Evolutionary conservation across 2,888 invertebrate species (phyloP).

Genomic region (Eudemis profundana): DNA sequence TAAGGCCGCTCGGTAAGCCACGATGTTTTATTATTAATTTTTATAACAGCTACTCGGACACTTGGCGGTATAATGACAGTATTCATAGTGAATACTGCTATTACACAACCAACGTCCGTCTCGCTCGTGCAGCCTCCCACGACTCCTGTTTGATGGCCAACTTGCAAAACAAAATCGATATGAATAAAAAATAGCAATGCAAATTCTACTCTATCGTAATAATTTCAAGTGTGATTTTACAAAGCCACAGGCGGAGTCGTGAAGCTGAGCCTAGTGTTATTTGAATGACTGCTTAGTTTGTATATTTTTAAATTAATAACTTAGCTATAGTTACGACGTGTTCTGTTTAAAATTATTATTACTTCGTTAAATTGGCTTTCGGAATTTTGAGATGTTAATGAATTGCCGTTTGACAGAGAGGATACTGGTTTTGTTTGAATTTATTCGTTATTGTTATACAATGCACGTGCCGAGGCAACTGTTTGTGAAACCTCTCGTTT

Average conservation of each 20-base stretch:
- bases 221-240: constrained; percentile 3
- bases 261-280: constrained; percentile 69
- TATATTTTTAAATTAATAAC: constrained; percentile 76
- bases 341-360: constrained; percentile 58
- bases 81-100: constrained; percentile 9
- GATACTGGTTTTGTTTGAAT: constrained; percentile 14
- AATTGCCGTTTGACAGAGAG: constrained; percentile 26
- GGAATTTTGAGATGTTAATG: constrained; percentile 42
- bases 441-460: background rate
- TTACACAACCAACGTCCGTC: background rate
- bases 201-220: constrained; percentile 24
- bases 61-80: background rate
- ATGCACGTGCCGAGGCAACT: background rate
- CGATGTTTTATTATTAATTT: constrained; percentile 49
- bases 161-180: background rate
- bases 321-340: constrained; percentile 67
- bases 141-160: background rate
- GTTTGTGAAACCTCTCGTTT: too few species aligned
- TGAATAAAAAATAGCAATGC: constrained; percentile 25
- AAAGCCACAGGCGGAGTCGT: constrained; percentile 17
- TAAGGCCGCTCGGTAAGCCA: constrained; percentile 65
- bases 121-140: constrained; percentile 19
- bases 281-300: constrained; percentile 84
- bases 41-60: constrained; percentile 14
- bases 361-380: constrained; percentile 44